A percentile compares a stretch with the other conserved stretches of the same genome.
phyloP scores from a whole-genome alignment of 1,140 invertebrate genomes.

The Chrysopa pallens region DNA sequence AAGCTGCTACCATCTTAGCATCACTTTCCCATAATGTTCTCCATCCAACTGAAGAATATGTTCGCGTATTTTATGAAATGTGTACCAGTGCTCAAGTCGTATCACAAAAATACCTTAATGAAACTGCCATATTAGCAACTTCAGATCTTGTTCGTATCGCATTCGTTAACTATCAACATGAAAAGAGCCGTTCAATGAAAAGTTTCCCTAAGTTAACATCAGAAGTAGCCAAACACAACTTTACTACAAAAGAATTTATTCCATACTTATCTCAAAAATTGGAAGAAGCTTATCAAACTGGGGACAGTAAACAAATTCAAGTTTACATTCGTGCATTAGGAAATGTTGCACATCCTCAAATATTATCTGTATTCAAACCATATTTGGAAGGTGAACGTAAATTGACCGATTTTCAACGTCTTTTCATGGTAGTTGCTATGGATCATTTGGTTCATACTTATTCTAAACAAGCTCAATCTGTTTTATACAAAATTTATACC shows the following conservation, averaged over 20 bases:
- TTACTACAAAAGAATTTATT: slow-evolving; percentile 33
- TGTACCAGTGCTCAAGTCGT: slow-evolving; percentile 26
- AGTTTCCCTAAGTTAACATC: no score
- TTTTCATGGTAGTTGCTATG: slow-evolving; percentile 36
- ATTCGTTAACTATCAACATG: slow-evolving; percentile 30
- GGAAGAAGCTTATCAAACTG: slow-evolving; percentile 26
- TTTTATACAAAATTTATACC: slow-evolving; percentile 44
- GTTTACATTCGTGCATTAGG: slow-evolving; percentile 41
- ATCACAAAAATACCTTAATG: slow-evolving; percentile 26
- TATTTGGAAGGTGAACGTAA: slow-evolving; percentile 40
- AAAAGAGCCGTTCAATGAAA: no score
- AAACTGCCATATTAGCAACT: slow-evolving; percentile 31
- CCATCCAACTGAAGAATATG: slow-evolving; percentile 39
- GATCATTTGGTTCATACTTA: slow-evolving; percentile 23
- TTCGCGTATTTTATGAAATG: slow-evolving; percentile 33
- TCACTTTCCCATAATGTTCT: slow-evolving; percentile 27
- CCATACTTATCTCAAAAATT: slow-evolving; percentile 33
- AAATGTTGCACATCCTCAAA: slow-evolving; percentile 34
- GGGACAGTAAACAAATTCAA: slow-evolving; percentile 32
- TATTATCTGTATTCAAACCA: slow-evolving; percentile 38
- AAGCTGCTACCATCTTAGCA: slow-evolving; percentile 34
- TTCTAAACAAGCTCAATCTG: slow-evolving; percentile 29
- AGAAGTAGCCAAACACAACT: slow-evolving; percentile 13
- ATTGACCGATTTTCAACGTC: slow-evolving; percentile 36
- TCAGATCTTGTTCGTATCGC: slow-evolving; percentile 36